A percentile compares a stretch with the other conserved stretches of the same genome.
Conservation (phyloP, 2,113 vertebrate species). For the Xiphophorus hellerii region DNA sequence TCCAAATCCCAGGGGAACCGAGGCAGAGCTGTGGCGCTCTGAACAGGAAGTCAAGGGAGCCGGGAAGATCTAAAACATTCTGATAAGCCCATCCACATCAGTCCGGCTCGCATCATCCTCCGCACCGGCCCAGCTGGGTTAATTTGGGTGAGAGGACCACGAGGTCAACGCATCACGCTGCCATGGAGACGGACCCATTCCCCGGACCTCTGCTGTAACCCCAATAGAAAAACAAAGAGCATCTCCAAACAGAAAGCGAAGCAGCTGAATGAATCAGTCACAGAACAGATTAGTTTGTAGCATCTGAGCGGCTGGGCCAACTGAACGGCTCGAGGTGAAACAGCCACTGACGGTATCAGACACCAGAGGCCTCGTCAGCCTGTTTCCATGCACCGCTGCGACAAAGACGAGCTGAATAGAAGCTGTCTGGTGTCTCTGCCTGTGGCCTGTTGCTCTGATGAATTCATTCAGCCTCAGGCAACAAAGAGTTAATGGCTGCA, state of each 20-base stretch:
- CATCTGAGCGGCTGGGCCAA: not conserved
- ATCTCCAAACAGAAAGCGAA: not conserved
- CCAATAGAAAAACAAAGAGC: not conserved
- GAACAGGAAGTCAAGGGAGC: conserved; percentile 45
- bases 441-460: conserved; percentile 67
- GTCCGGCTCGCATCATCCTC: conserved; percentile 7
- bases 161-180: conserved; percentile 31
- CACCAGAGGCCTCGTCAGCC: conserved; percentile 41
- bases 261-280: conserved; percentile 3
- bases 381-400: conserved; percentile 41
- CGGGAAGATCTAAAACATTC: conserved; percentile 47
- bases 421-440: conserved; percentile 52
- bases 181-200: conserved; percentile 27
- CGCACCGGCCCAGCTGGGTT: conserved; percentile 20
- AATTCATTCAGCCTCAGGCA: conserved; percentile 69
- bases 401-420: conserved; percentile 51
- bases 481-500: conserved; percentile 74
- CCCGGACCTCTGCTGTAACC: conserved; percentile 18
- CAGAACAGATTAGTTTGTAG: conserved; percentile 24
- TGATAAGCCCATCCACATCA: conserved; percentile 32
- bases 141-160: conserved; percentile 16
- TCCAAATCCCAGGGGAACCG: conserved; percentile 25
- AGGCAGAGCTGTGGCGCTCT: conserved; percentile 17
- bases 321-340: not conserved
- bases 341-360: conserved; percentile 23